These are phyloP conservation scores for Cichlasoma orientale DNA, from an alignment of 2,797 vertebrate species.

Conservation along the genomic window DNA sequence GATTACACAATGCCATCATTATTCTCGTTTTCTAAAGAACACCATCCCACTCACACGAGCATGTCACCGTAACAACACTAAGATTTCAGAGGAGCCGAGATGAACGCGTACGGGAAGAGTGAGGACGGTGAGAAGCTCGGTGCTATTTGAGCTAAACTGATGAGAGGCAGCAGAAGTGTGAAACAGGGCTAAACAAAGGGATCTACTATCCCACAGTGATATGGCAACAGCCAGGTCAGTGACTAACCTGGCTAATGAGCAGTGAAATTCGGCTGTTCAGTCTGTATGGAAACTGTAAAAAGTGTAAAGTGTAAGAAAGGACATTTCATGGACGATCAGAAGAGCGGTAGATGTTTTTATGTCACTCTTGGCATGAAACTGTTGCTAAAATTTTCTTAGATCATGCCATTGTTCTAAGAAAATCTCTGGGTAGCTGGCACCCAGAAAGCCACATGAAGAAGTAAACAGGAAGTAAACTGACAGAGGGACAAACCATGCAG, in stretches of 20 bases:
- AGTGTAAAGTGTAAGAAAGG: no score
- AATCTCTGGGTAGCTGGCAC: no score
- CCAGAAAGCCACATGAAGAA: no score
- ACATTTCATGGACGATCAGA: neutral
- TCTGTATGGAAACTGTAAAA: no score
- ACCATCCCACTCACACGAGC: neutral
- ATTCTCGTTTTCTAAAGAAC: neutral
- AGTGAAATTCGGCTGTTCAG: no score
- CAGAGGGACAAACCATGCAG: no score
- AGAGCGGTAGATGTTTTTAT: neutral
- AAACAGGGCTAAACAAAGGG: neutral
- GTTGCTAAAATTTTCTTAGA: no score
- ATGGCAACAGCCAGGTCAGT: neutral
- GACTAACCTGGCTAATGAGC: no score
- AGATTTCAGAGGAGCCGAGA: neutral
- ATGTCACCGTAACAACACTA: neutral
- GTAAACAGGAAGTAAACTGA: no score
- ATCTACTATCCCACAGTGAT: neutral
- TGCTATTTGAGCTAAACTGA: neutral
- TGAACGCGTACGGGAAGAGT: neutral
- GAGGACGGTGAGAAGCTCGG: neutral
- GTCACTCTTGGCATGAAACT: no score
- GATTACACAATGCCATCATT: slow-evolving; percentile 6
- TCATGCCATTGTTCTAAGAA: no score
- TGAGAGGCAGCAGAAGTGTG: neutral